Conservation (phyloP, 2,797 vertebrate species). For the Poeciliopsis infans region DNA sequence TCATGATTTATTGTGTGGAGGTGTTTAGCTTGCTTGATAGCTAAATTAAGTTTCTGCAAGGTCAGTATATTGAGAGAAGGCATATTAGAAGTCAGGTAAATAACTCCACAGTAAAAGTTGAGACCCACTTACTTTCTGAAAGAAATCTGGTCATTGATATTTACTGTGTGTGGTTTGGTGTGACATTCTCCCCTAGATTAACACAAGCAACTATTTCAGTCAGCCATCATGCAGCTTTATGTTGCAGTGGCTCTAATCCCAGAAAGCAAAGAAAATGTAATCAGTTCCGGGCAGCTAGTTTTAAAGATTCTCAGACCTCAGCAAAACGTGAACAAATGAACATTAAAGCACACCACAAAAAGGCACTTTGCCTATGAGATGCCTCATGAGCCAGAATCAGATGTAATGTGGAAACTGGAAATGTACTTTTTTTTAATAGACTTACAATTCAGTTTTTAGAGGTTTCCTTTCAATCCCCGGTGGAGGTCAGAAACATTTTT, state of each 20-base stretch:
- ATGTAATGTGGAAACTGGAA: background rate
- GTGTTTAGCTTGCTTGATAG: too few species aligned
- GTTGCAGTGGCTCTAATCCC: background rate
- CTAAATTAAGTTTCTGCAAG: too few species aligned
- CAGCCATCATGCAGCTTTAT: background rate
- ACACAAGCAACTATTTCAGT: background rate
- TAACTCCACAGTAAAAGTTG: background rate
- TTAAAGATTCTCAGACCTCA: background rate
- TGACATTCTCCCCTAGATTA: background rate
- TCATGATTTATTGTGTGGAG: too few species aligned
- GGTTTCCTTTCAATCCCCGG: background rate
- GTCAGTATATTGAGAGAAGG: conserved; percentile 10
- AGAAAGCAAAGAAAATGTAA: background rate
- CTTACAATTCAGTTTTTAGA: conserved; percentile 16
- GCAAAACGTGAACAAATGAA: conserved; percentile 1
- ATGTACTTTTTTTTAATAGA: background rate
- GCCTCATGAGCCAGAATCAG: conserved; percentile 5
- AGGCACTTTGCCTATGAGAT: background rate
- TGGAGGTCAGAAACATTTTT: conserved; percentile 1
- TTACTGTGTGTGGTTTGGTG: conserved; percentile 5
- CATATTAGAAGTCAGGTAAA: conserved; percentile 27
- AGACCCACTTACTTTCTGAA: background rate
- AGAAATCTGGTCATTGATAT: conserved; percentile 5
- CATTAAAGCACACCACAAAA: background rate
- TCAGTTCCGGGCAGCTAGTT: background rate